Percentiles rank a stretch among this genome's conserved stretches.
Conservation (phyloP, 2,113 vertebrate species). For the Ctenomys sociabilis region DNA sequence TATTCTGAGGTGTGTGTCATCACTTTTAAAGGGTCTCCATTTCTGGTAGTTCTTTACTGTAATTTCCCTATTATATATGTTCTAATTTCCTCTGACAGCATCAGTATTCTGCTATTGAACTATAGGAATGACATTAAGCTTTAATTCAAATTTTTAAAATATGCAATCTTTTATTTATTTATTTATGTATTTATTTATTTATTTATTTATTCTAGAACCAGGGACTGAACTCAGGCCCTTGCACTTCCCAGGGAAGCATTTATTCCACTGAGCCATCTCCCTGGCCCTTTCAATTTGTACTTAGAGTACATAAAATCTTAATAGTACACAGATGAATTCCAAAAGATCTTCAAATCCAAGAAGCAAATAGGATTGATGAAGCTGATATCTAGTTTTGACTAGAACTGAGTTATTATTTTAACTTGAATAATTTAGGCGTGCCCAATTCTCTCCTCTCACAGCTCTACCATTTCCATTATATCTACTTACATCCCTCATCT, state of each 20-base stretch:
- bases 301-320: not conserved
- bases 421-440: not conserved
- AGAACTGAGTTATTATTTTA: not conserved
- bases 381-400: not conserved
- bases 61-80: not conserved
- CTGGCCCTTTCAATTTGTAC: no score
- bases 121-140: not conserved
- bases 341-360: not conserved
- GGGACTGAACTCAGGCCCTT: no score
- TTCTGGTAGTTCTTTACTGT: not conserved
- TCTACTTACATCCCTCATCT: not conserved
- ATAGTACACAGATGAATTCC: not conserved
- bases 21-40: not conserved
- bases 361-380: not conserved
- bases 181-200: no score
- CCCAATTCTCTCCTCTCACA: not conserved
- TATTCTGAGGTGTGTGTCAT: not conserved
- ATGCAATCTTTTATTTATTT: no score
- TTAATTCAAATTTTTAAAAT: no score
- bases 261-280: no score
- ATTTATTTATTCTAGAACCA: no score
- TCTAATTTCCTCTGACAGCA: not conserved
- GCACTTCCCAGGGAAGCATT: no score
- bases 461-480: not conserved
- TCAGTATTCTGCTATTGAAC: not conserved